phyloP scores from a whole-genome alignment of 2,113 vertebrate genomes.

The Chascanopsetta lugubris region DNA sequence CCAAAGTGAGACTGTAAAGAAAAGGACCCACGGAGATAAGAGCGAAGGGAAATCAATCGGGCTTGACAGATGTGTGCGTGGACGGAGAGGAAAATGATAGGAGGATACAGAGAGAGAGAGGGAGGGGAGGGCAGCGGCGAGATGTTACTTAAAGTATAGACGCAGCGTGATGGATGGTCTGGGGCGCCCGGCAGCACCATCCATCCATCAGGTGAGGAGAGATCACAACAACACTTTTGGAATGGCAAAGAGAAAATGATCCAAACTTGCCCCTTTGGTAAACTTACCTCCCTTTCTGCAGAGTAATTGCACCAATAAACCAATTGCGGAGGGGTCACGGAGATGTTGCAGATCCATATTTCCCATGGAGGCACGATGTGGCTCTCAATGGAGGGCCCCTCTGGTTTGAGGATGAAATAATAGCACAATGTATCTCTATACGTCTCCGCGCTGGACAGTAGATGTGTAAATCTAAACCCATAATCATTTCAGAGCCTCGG shows the following conservation, averaged over 20 bases:
- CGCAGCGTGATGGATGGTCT: slow-evolving; percentile 55
- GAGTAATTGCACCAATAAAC: slow-evolving; percentile 36
- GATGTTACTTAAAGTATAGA: slow-evolving; percentile 41
- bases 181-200: slow-evolving; percentile 22
- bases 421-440: background rate
- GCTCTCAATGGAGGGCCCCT: background rate
- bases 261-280: background rate
- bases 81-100: slow-evolving; percentile 32
- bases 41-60: slow-evolving; percentile 37
- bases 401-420: background rate
- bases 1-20: slow-evolving; percentile 36
- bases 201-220: slow-evolving; percentile 54
- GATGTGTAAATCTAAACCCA: background rate
- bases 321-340: slow-evolving; percentile 46
- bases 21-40: slow-evolving; percentile 6
- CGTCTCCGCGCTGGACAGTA: background rate
- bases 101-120: slow-evolving; percentile 28
- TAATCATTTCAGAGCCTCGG: background rate
- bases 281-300: slow-evolving; percentile 47
- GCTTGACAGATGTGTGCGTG: slow-evolving; percentile 35
- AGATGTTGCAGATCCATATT: slow-evolving; percentile 23
- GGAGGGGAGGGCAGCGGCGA: slow-evolving; percentile 21
- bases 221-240: slow-evolving; percentile 6
- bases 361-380: slow-evolving; percentile 16
- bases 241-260: slow-evolving; percentile 7